Base-by-base conservation (phyloP, 2,888 invertebrate species). In the Acronicta psi region DNA sequence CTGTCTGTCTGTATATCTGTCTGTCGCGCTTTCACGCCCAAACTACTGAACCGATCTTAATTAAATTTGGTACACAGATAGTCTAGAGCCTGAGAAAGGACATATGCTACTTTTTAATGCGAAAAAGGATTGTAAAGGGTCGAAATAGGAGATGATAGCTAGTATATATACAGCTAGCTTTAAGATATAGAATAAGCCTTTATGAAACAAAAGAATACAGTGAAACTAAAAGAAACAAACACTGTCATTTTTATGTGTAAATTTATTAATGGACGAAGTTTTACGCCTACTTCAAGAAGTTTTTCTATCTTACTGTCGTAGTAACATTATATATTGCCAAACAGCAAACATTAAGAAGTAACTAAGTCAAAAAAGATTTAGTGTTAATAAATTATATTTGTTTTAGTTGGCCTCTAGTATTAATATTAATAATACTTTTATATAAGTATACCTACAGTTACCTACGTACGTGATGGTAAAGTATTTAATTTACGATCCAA, bases 231-330 rank as follows among this genome's bases (percentile, higher is more conserved):
- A 6, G 9, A n/a, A 31, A 31, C 31, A n/a, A 23, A 46, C 36
- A 44, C 10, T 38, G 38, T 20, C 36, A 37, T 31, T 55, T 38
- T 41, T 41, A 47, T 36, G 36, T 16, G 23, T 43, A 38, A 29
- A 43, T 37, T 18, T 17, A 42, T 40, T 18, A 64, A 70, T 51
- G 17, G 36, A 3, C 17, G 5, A 70, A 64, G 50, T 70, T 64
- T 53, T 1, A n/a, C n/a, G 8, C 17, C 6, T 20, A 13, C 9
- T 41, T 34, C 10, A 6, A 2, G 6, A 20, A 54, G 17, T 45
- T 69, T 49, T 54, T 13, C 14, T 31, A 44, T 20, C 13, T 17
- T 54, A 42, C 10, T 13, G 36, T 40, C 8, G 1, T 31, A 31
- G 31, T 14, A 29, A 31, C 17, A 14, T 45, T 34, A 44, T 45